Percentiles rank a stretch among this genome's conserved stretches.
phyloP scores from a whole-genome alignment of 2,113 vertebrate genomes.

The Chionis minor region DNA sequence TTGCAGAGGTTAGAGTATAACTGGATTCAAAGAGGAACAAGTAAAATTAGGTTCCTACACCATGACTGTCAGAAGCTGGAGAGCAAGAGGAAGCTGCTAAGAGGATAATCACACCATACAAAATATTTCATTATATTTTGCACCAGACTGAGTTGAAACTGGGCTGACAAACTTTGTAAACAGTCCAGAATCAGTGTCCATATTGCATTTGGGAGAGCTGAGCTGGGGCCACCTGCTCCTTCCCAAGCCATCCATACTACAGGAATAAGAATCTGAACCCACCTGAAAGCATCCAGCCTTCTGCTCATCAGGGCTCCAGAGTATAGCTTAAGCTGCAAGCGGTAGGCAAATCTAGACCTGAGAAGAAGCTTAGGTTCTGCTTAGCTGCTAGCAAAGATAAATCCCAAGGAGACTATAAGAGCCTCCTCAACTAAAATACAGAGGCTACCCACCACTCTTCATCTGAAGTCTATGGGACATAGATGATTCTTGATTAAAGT shows the following conservation, averaged over 20 bases:
- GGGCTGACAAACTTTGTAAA: background rate
- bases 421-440: background rate
- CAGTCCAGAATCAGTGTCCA: background rate
- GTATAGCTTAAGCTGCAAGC: background rate
- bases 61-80: background rate
- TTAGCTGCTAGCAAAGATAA: background rate
- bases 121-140: background rate
- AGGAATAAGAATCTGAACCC: background rate
- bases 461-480: background rate
- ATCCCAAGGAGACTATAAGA: background rate
- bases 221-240: background rate
- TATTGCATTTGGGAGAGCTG: background rate
- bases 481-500: background rate
- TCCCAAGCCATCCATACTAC: background rate
- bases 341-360: background rate
- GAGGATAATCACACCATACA: background rate
- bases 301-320: background rate
- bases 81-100: background rate
- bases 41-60: background rate
- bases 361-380: background rate
- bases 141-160: background rate
- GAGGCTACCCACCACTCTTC: background rate
- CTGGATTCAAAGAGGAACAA: background rate
- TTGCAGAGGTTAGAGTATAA: background rate
- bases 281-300: background rate